Percentiles rank a stretch among this genome's conserved stretches.
Conservation (phyloP, 2,888 invertebrate genomes). For the Caenorhabditis drosophilae region DNA sequence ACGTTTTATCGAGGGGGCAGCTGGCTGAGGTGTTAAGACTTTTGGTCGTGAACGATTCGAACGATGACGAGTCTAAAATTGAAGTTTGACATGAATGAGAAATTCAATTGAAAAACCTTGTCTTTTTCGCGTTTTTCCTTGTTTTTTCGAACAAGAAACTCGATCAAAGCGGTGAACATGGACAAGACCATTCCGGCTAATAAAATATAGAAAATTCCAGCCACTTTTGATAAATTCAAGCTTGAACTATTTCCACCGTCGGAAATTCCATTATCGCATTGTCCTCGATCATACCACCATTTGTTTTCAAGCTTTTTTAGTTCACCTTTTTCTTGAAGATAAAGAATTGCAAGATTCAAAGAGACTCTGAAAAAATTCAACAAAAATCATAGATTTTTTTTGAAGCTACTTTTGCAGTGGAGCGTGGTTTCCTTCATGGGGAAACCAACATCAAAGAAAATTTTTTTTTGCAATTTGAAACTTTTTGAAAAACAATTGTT, state of each 20-base stretch:
- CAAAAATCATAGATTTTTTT: not conserved
- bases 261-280: conserved; percentile 70
- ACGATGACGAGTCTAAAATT: too few species aligned
- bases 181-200: conserved; percentile 90
- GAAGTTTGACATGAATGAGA: too few species aligned
- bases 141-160: conserved; percentile 79
- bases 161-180: conserved; percentile 86
- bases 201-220: conserved; percentile 98
- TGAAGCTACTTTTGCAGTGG: not conserved
- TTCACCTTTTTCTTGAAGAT: conserved; percentile 82
- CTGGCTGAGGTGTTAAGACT: too few species aligned
- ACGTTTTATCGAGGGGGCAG: too few species aligned
- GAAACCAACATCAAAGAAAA: too few species aligned
- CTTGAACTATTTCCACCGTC: conserved; percentile 50
- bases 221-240: conserved; percentile 90
- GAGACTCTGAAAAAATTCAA: conserved; percentile 77
- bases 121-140: conserved; percentile 44
- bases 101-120: not conserved
- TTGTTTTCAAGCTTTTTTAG: conserved; percentile 86
- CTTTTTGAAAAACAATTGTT: not conserved
- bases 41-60: too few species aligned
- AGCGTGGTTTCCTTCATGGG: too few species aligned
- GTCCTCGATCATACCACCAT: conserved; percentile 87
- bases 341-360: conserved; percentile 84
- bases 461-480: not conserved